Evolutionary conservation across 2,888 invertebrate genomes (phyloP), one percentile per base, ranked within the genome.

Genomic region (Dione juno): DNA sequence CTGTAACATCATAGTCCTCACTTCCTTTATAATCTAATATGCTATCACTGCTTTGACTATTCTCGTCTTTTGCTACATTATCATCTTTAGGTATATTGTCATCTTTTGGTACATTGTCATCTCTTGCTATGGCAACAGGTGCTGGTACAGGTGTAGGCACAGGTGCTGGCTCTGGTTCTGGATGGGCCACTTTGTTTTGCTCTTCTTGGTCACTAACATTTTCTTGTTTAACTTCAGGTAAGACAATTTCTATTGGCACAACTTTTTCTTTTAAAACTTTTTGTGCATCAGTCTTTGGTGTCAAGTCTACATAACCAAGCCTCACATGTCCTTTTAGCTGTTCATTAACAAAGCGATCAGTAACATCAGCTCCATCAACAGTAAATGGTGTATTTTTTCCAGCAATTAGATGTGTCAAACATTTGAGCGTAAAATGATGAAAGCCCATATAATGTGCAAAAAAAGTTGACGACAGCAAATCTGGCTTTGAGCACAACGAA

Each of bases 371-470:
- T 40, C 93, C 93, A 69, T 83, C 81, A 0, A 93, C 85, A 11
- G 80, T 76, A 71, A 93, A 90, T 21, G 88, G 88, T 61, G 84
- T 77, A 72, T 92, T 88, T 70, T 78, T 84, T 0, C 93, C 92
- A 8, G 88, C 88, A 28, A 93, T 79, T 2, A 90, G 71, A 40
- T 76, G 80, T 7, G 90, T 80, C n/a, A 93, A 82, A 70, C 93
- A 93, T 80, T 92, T 93, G 0, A 93, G 77, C 8, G 93, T 92
- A 53, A 92, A 88, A 74, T 89, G 91, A 69, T 93, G 93, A 69
- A 80, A 89, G 0, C 91, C 88, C 87, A 93, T 90, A 68, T 85
- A 93, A 74, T 93, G 93, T 71, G 87, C 88, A 54, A 90, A 89
- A 75, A 91, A 92, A 50, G 83, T 84, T 11, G 81, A 78, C 1